phyloP scores from a whole-genome alignment of 2,797 vertebrate species.

The Perodicticus potto region DNA sequence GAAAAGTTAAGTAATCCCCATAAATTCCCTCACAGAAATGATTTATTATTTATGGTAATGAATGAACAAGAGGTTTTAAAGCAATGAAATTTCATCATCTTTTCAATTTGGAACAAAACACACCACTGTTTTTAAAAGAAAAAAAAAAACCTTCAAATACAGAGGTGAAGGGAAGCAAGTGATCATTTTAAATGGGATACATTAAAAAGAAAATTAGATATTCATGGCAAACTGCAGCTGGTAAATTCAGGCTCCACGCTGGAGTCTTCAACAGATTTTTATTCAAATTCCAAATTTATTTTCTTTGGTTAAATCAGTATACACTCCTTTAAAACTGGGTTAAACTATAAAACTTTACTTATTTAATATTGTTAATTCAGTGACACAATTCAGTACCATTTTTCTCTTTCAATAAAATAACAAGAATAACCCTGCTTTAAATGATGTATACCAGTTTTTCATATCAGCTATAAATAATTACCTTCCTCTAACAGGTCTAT shows the following conservation, averaged over 20 bases:
- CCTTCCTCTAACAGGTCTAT: conserved; percentile 70
- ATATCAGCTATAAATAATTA: conserved; percentile 81
- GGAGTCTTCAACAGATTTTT: conserved; percentile 44
- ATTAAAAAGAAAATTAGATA: neutral
- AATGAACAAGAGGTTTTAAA: neutral
- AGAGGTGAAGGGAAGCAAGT: neutral
- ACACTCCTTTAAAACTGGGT: neutral
- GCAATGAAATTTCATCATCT: conserved; percentile 12
- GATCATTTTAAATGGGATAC: neutral
- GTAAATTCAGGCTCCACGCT: neutral
- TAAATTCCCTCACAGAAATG: neutral
- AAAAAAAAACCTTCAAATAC: neutral
- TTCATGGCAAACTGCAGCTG: neutral
- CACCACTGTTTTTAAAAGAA: neutral
- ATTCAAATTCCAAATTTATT: conserved; percentile 59
- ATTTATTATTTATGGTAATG: neutral
- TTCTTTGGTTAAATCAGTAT: conserved; percentile 44
- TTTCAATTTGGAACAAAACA: neutral
- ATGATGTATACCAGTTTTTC: conserved; percentile 73
- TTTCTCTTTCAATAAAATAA: conserved; percentile 31
- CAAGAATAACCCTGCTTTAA: conserved; percentile 62
- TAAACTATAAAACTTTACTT: conserved; percentile 55
- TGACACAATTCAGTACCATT: conserved; percentile 7
- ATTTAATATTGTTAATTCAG: conserved; percentile 52
- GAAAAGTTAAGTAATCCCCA: neutral